Base-by-base conservation (phyloP, 2,888 invertebrate species). In the Caenorhabditis doughertyi region DNA sequence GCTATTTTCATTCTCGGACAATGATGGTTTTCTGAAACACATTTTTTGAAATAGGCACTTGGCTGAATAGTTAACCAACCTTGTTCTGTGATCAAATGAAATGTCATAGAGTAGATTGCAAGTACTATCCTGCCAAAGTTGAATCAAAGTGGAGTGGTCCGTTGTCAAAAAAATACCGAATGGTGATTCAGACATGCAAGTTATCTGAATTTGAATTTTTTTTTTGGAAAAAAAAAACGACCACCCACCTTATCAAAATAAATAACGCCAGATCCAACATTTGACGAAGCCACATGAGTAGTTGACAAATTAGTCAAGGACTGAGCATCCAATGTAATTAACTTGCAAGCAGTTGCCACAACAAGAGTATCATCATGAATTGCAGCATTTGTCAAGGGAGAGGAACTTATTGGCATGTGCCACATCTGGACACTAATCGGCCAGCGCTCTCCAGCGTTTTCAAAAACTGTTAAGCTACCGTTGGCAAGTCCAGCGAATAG, bases 101-200 rank as follows among this genome's bases (percentile, higher is more conserved):
- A 93, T 92, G 86, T 94, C 93, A 88, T 92, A 94, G 67, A 93
- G 89, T 87, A 93, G 91, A 64, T 92, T 92, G 87, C 93, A 93
- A 42, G 92, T 92, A n/a, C 92, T 89, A 0, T 92, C 91, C 81
- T 93, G 92, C 93, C 94, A 94, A 42, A 94, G 90, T 87, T 94
- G 93, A 67, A 94, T 84, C 21, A 93, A 90, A n/a, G 93, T 93
- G 0, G 93, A 93, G 21, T 93, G 93, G 42, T 93, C 90, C n/a
- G 93, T 90, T 2, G 92, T 91, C 27, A 93, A 89, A 92, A 93
- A 93, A 39, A 93, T 92, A 8, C 93, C 93, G 68, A 91, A 89
- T 1, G 91, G 88, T 3, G 92, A 92, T 3, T 90, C 88, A 11
- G 90, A 89, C 70, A 93, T 89, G 70, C 92, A 91, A 32, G 92